Evolutionary conservation across 2,113 vertebrate species (phyloP), one percentile per base, ranked within the genome.

Genomic region (Mionectes macconnelli): DNA sequence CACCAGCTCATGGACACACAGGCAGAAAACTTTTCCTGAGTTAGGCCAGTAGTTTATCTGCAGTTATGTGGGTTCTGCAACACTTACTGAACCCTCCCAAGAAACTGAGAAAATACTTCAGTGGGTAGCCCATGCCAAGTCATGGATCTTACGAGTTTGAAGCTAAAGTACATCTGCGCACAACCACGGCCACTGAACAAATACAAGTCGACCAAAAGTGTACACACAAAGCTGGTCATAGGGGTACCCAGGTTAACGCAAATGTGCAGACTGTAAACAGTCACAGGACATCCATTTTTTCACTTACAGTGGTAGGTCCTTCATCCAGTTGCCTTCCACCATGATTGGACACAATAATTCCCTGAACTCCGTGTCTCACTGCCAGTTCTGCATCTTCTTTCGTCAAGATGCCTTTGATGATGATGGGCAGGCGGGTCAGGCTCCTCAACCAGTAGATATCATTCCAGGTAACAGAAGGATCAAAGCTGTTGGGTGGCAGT

Each of bases 381-480:
- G 99, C 99, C 96, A 99, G 96, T 95, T 99, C 99, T 7, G 99
- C 99, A 25, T 99, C 99, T 97, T 99, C 99, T 96, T 98, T 99
- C 2, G 99, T 99, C 96, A 99, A 94, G 97, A 99, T 99, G 47
- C 99, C 99, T 97, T 99, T 99, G 95, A 99, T 98, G 94, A 99
- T 98, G 87, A 99, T 98, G 50, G 99, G 99, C 90, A 99, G 96
- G 21, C 52, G 94, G n/a, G 99, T 99, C 87, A 99, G 96, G 66
- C 98, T 99, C 96, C 89, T 98, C 69, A 99, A 93, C 99, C 99
- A 99, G 95, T 97, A 94, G 73, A 99, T 96, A 21, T 99, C 98
- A 8, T 99, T 98, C 99, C 99, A 99, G 97, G 98, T 99, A 90
- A 99, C 94, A 0, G 98, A 99, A 10, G 99, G 91, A 94, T 99